Evolutionary conservation across 2,888 invertebrate species (phyloP).

Genomic region (Agrochola lota): DNA sequence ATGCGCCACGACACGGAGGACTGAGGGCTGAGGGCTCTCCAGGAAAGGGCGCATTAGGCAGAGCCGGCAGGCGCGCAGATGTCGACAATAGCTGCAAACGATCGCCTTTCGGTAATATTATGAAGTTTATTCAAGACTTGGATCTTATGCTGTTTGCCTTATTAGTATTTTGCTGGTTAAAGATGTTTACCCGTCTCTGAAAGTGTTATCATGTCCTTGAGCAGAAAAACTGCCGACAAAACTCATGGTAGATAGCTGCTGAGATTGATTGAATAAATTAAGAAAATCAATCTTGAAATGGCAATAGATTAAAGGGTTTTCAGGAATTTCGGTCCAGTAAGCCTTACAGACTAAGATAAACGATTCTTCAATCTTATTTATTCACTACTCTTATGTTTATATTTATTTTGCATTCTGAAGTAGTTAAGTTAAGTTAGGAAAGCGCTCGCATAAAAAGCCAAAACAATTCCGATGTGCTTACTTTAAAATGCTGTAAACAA

Average conservation of each 20-base stretch:
- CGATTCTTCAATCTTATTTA: neutral
- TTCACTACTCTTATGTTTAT: neutral
- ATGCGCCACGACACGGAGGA: conserved; percentile 28
- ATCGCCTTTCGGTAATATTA: conserved; percentile 1
- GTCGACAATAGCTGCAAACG: conserved; percentile 37
- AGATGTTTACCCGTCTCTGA: neutral
- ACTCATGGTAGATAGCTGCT: neutral
- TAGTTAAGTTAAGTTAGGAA: neutral
- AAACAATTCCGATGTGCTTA: neutral
- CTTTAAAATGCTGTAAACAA: neutral
- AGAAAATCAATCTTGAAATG: conserved; percentile 17
- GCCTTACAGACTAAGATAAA: conserved; percentile 2
- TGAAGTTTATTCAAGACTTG: conserved; percentile 22
- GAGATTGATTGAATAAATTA: neutral
- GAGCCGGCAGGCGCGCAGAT: conserved; percentile 45
- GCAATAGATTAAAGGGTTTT: neutral
- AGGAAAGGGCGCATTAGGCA: conserved; percentile 25
- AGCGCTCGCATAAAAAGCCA: neutral
- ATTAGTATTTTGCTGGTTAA: neutral
- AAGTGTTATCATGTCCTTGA: neutral
- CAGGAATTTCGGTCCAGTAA: neutral
- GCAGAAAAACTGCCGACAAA: neutral
- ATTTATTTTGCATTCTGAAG: neutral
- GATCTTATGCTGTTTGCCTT: neutral
- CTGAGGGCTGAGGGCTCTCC: conserved; percentile 21